A percentile compares a stretch with the other conserved stretches of the same genome.
phyloP scores from a whole-genome alignment of 2,888 invertebrate genomes.

The Catocala nupta region DNA sequence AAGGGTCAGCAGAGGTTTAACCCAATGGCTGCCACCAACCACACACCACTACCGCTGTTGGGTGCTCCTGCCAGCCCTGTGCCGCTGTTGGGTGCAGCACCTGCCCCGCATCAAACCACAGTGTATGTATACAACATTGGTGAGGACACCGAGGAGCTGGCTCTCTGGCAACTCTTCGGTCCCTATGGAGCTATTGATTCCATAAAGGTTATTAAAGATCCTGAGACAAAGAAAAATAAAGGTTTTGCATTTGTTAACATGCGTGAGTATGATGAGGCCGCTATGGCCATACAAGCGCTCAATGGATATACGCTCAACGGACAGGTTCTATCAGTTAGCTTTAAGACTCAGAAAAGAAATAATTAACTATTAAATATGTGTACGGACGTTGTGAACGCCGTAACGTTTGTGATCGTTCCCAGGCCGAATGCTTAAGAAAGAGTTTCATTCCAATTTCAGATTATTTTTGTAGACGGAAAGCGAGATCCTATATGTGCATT shows the following conservation, averaged over 20 bases:
- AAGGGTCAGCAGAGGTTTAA: slow-evolving; percentile 85
- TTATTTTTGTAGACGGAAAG: slow-evolving; percentile 87
- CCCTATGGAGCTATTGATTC: slow-evolving; percentile 86
- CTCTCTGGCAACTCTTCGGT: slow-evolving; percentile 85
- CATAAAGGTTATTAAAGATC: slow-evolving; percentile 86
- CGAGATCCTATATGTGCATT: slow-evolving; percentile 86
- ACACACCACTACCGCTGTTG: slow-evolving; percentile 78
- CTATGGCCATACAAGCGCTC: slow-evolving; percentile 85
- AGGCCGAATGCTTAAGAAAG: slow-evolving; percentile 79
- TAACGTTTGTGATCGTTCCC: slow-evolving; percentile 78
- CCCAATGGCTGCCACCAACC: slow-evolving; percentile 83
- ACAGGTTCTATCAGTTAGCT: slow-evolving; percentile 87
- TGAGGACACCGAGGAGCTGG: slow-evolving; percentile 84
- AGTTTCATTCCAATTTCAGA: slow-evolving; percentile 87
- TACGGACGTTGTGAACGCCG: slow-evolving; percentile 79
- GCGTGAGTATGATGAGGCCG: slow-evolving; percentile 86
- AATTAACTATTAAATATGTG: slow-evolving; percentile 67
- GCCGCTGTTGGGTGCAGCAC: slow-evolving; percentile 75
- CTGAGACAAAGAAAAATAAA: slow-evolving; percentile 86
- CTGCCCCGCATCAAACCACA: slow-evolving; percentile 81
- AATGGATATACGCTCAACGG: slow-evolving; percentile 87
- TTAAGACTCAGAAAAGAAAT: slow-evolving; percentile 87
- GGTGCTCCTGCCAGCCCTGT: slow-evolving; percentile 82
- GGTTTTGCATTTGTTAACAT: slow-evolving; percentile 86
- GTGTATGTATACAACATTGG: slow-evolving; percentile 87